phyloP scores from a whole-genome alignment of 2,113 vertebrate genomes.

The Gambusia affinis region DNA sequence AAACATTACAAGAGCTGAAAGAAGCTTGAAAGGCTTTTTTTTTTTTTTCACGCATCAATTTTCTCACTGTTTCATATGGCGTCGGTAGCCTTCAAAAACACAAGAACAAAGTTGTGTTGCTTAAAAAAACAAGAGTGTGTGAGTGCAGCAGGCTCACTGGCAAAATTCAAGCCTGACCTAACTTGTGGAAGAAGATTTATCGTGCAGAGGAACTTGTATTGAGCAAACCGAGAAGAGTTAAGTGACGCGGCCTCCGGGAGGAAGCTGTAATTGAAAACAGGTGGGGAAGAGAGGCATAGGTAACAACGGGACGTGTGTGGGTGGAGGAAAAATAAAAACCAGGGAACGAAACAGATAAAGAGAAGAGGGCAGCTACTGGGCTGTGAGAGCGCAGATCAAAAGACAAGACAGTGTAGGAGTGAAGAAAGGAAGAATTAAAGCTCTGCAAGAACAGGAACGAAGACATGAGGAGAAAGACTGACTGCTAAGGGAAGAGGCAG shows the following conservation, averaged over 20 bases:
- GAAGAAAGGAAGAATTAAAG: conserved; percentile 2
- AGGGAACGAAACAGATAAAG: conserved; percentile 4
- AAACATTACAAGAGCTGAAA: conserved; percentile 26
- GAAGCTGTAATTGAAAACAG: conserved; percentile 67
- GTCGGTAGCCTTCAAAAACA: background rate
- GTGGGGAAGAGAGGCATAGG: conserved; percentile 42
- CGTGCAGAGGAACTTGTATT: conserved; percentile 48
- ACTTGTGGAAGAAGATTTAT: conserved; percentile 34
- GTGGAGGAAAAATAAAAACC: conserved; percentile 15
- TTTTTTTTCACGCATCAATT: conserved; percentile 11
- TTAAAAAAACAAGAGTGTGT: conserved; percentile 40
- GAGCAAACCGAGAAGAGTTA: conserved; percentile 50
- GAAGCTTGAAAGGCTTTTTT: conserved; percentile 27
- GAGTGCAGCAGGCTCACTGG: conserved; percentile 26
- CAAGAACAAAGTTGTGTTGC: conserved; percentile 42
- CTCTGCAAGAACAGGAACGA: conserved; percentile 22
- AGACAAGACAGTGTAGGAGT: conserved; percentile 12
- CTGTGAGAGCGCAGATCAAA: conserved; percentile 26
- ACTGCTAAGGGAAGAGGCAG: background rate
- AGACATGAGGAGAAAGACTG: conserved; percentile 9
- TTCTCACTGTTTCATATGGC: conserved; percentile 4
- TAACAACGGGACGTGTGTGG: conserved; percentile 20
- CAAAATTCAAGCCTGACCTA: conserved; percentile 45
- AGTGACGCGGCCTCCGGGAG: conserved; percentile 63
- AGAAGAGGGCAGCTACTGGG: conserved; percentile 22